phyloP scores from a whole-genome alignment of 2,888 invertebrate species.

The Gastrophysa polygoni region DNA sequence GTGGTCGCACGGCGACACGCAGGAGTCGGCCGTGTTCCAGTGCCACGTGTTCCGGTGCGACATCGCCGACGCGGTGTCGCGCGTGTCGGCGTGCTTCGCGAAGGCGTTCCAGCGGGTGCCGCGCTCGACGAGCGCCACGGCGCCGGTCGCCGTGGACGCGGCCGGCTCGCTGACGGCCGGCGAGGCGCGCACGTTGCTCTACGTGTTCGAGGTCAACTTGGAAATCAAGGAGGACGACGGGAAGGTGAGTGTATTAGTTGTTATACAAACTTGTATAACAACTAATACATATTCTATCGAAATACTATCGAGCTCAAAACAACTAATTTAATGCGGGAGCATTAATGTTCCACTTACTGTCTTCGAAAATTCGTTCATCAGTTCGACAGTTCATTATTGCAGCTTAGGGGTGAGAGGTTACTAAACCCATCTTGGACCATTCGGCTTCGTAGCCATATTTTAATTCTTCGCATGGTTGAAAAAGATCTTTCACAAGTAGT shows the following conservation, averaged over 20 bases:
- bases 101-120: constrained; percentile 92
- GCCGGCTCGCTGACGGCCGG: constrained; percentile 68
- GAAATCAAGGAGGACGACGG: constrained; percentile 94
- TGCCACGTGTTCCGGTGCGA: constrained; percentile 98
- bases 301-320: too few relatives aligned
- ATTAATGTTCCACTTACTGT: too few relatives aligned
- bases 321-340: too few relatives aligned
- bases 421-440: too few relatives aligned
- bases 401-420: too few relatives aligned
- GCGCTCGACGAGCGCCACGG: constrained; percentile 79
- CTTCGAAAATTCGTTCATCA: too few relatives aligned
- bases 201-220: constrained; percentile 87
- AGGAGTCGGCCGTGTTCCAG: constrained; percentile 88
- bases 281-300: too few relatives aligned
- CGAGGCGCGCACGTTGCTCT: constrained; percentile 70
- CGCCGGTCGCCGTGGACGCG: constrained; percentile 62
- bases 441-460: too few relatives aligned
- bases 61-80: constrained; percentile 87
- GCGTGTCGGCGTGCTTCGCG: constrained; percentile 86
- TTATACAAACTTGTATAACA: too few relatives aligned
- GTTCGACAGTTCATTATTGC: too few relatives aligned
- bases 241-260: constrained; percentile 62
- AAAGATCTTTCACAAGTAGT: too few relatives aligned
- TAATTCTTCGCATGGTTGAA: too few relatives aligned
- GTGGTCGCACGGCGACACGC: constrained; percentile 91